These are phyloP conservation scores for Lysandra coridon DNA, from an alignment of 2,888 invertebrate species.

Conservation along the genomic window DNA sequence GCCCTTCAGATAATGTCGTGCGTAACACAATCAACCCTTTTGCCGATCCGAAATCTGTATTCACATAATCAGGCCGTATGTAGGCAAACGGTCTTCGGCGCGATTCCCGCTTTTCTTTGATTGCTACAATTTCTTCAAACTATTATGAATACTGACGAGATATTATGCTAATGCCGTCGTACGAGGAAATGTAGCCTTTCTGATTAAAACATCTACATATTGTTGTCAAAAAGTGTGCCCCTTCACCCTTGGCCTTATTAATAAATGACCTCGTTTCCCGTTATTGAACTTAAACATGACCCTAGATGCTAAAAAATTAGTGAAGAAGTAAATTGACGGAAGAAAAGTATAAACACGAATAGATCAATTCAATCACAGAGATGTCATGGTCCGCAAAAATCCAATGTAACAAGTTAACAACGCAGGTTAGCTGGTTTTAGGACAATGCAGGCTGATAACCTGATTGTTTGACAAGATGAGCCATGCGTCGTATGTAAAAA, in stretches of 20 bases:
- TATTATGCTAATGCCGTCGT: constrained; percentile 15
- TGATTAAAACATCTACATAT: not conserved
- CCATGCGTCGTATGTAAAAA: no score
- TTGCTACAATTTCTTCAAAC: constrained; percentile 17
- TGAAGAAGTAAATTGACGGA: no score
- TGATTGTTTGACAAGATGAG: no score
- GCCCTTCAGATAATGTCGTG: not conserved
- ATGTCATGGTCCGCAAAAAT: no score
- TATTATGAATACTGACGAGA: constrained; percentile 24
- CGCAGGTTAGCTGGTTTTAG: no score
- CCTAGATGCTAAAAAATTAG: not conserved
- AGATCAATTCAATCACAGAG: no score
- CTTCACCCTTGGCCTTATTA: not conserved
- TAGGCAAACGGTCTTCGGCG: not conserved
- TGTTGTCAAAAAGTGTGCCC: not conserved
- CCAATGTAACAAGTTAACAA: no score
- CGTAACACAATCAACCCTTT: not conserved
- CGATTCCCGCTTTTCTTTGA: constrained; percentile 5
- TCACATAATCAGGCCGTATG: not conserved
- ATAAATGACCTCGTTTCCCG: not conserved
- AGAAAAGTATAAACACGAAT: not conserved
- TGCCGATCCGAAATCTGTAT: not conserved
- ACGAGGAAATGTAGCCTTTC: not conserved
- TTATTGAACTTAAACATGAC: not conserved
- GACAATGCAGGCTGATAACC: no score